Percentiles rank a stretch among this genome's conserved stretches.
These are phyloP conservation scores for Monoplex corrugatus DNA, from an alignment of 2,888 invertebrate genomes.

Conservation along the genomic window DNA sequence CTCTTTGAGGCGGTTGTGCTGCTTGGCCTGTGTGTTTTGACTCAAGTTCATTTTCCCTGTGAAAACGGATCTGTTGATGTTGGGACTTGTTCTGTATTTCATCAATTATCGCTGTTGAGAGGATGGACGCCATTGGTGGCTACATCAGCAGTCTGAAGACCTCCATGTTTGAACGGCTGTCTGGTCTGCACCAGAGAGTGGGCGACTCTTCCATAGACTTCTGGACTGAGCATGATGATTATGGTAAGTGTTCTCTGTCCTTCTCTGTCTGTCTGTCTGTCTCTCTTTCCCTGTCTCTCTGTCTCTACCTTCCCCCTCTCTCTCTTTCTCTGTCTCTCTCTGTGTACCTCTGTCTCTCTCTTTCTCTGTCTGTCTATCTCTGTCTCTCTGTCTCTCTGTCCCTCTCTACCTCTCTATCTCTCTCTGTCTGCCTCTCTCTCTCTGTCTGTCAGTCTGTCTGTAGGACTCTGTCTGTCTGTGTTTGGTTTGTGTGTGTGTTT, in stretches of 20 bases:
- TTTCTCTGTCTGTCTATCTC: neutral
- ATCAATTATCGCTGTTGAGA: neutral
- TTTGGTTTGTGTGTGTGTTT: neutral
- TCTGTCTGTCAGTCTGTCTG: neutral
- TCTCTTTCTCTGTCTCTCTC: slow-evolving; percentile 10
- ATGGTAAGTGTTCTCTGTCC: slow-evolving; percentile 13
- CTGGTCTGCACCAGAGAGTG: slow-evolving; percentile 39
- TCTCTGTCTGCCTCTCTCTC: neutral
- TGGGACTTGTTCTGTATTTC: no score
- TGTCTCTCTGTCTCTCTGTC: neutral
- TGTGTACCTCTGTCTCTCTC: neutral
- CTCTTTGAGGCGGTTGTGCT: neutral
- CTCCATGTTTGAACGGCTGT: slow-evolving; percentile 35
- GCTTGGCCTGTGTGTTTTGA: no score
- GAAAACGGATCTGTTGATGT: no score
- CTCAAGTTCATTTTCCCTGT: no score
- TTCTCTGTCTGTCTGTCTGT: neutral
- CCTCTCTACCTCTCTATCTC: neutral
- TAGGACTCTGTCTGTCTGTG: neutral
- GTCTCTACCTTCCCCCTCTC: neutral
- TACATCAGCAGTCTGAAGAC: slow-evolving; percentile 34
- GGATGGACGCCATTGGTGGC: slow-evolving; percentile 38
- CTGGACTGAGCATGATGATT: slow-evolving; percentile 34
- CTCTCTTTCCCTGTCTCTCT: slow-evolving; percentile 10
- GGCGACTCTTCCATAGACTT: slow-evolving; percentile 36